Percentiles rank a stretch among this genome's conserved stretches.
Conservation (phyloP, 2,888 invertebrate species). For the Microctonus brassicae region DNA sequence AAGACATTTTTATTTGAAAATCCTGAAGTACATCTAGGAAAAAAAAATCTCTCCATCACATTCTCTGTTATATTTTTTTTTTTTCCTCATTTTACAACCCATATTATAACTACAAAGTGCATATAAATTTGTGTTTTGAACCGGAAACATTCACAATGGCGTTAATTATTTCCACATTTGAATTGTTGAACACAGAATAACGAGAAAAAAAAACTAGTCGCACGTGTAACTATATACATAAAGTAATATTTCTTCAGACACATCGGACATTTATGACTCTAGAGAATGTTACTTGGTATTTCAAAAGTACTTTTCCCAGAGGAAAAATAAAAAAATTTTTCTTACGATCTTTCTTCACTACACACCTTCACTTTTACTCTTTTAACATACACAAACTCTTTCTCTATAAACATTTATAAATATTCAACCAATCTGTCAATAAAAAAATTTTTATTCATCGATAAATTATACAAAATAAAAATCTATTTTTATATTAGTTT, state of each 20-base stretch:
- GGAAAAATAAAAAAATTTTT: slow-evolving; percentile 10
- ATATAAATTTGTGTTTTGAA: background rate
- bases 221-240: background rate
- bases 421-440: slow-evolving; percentile 2
- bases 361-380: background rate
- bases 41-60: background rate
- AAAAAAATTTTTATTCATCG: background rate
- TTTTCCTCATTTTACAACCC: background rate
- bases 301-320: background rate
- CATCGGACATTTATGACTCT: slow-evolving; percentile 2
- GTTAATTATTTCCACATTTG: slow-evolving; percentile 14
- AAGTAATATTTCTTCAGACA: background rate
- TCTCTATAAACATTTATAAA: no score
- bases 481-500: background rate
- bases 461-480: background rate
- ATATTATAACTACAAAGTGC: no score
- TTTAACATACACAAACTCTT: background rate
- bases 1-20: slow-evolving; percentile 1
- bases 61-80: background rate
- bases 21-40: background rate
- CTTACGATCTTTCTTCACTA: background rate
- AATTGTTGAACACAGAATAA: slow-evolving; percentile 11
- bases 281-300: background rate
- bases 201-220: background rate
- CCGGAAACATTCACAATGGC: slow-evolving; percentile 9